Conservation (phyloP, 2,113 vertebrate genomes). For the Lasiurus borealis region DNA sequence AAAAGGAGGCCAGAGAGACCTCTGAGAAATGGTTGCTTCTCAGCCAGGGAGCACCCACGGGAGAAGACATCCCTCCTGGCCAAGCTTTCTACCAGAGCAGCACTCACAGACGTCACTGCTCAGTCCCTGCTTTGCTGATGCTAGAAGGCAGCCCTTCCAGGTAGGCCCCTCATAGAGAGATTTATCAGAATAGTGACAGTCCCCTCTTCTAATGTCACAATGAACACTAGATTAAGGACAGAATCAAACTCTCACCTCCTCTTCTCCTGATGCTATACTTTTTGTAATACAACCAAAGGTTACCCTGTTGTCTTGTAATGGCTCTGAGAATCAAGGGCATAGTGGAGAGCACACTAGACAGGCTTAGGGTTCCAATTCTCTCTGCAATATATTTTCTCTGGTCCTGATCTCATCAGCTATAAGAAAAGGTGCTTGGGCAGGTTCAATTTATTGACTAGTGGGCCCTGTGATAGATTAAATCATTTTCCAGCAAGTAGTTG, state of each 20-base stretch:
- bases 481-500: not conserved
- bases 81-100: no score
- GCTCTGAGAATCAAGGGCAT: not conserved
- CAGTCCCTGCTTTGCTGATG: not conserved
- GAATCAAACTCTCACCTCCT: not conserved
- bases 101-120: not conserved
- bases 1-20: not conserved
- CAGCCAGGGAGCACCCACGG: fast-evolving
- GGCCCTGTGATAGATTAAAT: not conserved
- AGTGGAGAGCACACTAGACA: not conserved
- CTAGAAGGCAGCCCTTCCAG: not conserved
- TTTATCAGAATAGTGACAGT: not conserved
- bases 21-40: not conserved
- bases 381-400: not conserved
- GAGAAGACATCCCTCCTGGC: no score
- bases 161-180: no score
- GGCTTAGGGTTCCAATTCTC: not conserved
- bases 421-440: not conserved
- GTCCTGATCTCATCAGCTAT: not conserved
- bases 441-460: not conserved
- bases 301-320: not conserved
- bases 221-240: not conserved
- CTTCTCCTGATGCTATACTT: not conserved
- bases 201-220: not conserved
- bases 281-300: not conserved